These are phyloP conservation scores for Trogon melanurus DNA, from an alignment of 2,113 vertebrate genomes.

Conservation along the genomic window DNA sequence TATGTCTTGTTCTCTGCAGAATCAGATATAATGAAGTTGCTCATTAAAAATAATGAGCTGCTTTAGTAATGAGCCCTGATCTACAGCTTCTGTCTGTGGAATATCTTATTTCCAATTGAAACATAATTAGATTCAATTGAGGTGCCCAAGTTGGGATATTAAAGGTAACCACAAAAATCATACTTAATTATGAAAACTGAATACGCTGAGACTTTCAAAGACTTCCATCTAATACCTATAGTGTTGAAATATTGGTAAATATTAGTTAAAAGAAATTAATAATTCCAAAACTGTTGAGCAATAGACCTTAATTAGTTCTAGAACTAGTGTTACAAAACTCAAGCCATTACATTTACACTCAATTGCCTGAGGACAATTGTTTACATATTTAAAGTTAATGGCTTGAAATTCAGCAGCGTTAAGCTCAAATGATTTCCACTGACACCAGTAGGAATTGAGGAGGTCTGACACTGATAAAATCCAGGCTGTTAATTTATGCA, in stretches of 20 bases:
- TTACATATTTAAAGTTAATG: conserved; percentile 14
- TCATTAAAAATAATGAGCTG: conserved; percentile 82
- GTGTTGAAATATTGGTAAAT: background rate
- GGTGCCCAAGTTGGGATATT: conserved; percentile 47
- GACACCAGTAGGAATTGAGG: background rate
- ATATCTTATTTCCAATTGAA: conserved; percentile 71
- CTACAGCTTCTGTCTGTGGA: conserved; percentile 62
- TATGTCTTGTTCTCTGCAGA: conserved; percentile 55
- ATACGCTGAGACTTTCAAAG: conserved; percentile 33
- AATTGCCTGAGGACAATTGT: background rate
- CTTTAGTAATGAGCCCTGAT: conserved; percentile 73
- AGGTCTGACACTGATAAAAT: background rate
- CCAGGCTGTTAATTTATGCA: background rate
- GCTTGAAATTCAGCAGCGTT: background rate
- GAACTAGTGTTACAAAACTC: background rate
- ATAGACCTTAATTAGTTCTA: background rate
- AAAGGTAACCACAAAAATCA: conserved; percentile 56
- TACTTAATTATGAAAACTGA: conserved; percentile 64
- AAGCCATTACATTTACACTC: background rate
- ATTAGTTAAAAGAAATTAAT: conserved; percentile 14
- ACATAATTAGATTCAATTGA: conserved; percentile 71
- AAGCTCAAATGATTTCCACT: background rate
- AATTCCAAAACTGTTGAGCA: background rate
- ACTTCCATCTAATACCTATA: background rate
- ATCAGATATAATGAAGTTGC: conserved; percentile 73